phyloP scores from a whole-genome alignment of 2,113 vertebrate species.

The Gymnobelideus leadbeateri region DNA sequence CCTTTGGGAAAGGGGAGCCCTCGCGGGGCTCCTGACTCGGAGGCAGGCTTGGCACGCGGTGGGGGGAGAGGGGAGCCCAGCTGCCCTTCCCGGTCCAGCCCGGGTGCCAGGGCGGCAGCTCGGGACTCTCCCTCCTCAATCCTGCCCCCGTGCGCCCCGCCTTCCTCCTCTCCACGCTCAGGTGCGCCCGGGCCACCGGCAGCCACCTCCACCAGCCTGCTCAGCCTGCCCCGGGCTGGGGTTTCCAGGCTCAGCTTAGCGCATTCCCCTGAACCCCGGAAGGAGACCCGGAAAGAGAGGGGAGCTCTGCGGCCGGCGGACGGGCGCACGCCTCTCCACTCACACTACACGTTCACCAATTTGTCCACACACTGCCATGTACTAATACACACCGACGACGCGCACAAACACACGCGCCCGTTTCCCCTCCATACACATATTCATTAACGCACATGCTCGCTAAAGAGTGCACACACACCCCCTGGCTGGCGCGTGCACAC shows the following conservation, averaged over 20 bases:
- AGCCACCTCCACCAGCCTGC: too few relatives aligned
- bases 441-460: background rate
- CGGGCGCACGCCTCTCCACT: background rate
- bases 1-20: background rate
- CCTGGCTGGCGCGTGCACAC: background rate
- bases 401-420: background rate
- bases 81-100: background rate
- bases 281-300: background rate
- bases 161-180: background rate
- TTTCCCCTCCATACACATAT: background rate
- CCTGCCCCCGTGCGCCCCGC: too few relatives aligned
- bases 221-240: background rate
- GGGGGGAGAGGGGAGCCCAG: background rate
- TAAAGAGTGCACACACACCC: background rate
- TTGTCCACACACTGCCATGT: background rate
- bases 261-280: background rate
- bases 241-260: background rate
- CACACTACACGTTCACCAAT: background rate
- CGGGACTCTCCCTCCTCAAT: background rate
- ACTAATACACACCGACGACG: background rate
- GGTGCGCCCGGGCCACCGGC: too few relatives aligned
- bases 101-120: too few relatives aligned
- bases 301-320: background rate
- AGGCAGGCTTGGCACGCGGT: too few relatives aligned
- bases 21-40: background rate